phyloP scores from a whole-genome alignment of 2,113 vertebrate species.

The Trinectes maculatus region DNA sequence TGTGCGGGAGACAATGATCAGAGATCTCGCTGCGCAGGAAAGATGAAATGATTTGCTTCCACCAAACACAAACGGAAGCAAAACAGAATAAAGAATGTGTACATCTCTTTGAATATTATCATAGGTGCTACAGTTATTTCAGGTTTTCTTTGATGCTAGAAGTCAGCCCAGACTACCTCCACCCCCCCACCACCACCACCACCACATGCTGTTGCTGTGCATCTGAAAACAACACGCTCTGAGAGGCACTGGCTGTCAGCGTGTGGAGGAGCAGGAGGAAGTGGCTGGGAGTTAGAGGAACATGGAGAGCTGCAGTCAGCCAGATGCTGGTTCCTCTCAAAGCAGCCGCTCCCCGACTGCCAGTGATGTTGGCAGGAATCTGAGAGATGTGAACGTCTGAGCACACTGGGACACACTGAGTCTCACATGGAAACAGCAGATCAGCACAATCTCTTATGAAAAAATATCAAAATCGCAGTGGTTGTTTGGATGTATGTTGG shows the following conservation, averaged over 20 bases:
- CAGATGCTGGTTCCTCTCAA: constrained; percentile 40
- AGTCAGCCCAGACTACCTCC: too few species aligned
- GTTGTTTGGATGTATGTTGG: constrained; percentile 11
- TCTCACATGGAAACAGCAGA: constrained; percentile 12
- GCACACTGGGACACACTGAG: neutral
- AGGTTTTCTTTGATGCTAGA: neutral
- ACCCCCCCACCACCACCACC: too few species aligned
- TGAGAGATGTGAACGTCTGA: constrained; percentile 3
- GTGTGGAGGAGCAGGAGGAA: constrained; percentile 10
- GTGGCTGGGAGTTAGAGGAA: constrained; percentile 41
- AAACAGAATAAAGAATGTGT: too few species aligned
- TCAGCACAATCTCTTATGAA: constrained; percentile 6
- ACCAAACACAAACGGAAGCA: too few species aligned
- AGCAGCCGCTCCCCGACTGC: constrained; percentile 30
- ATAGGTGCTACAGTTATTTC: too few species aligned
- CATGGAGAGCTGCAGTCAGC: constrained; percentile 26
- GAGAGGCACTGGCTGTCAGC: constrained; percentile 1
- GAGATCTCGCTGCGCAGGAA: too few species aligned
- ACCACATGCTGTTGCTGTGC: neutral
- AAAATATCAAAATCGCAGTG: neutral
- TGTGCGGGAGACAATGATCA: too few species aligned
- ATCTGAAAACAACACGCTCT: constrained; percentile 6
- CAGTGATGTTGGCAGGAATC: constrained; percentile 22
- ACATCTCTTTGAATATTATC: too few species aligned
- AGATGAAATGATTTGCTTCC: too few species aligned